phyloP scores from a whole-genome alignment of 2,113 vertebrate species.

The Seriola rivoliana region DNA sequence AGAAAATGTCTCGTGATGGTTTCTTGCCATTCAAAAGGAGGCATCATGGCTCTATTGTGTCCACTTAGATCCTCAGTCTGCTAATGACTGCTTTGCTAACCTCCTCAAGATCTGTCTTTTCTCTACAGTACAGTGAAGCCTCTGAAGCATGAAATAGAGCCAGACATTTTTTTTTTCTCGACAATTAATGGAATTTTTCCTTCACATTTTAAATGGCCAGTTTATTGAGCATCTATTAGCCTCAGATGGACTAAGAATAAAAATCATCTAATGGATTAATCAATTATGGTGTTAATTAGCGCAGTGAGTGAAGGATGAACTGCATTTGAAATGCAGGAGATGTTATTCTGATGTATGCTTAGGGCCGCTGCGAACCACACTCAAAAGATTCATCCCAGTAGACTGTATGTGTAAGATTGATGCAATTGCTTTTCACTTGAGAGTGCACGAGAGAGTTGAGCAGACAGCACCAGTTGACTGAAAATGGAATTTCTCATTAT shows the following conservation, averaged over 20 bases:
- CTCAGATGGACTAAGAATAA: not conserved
- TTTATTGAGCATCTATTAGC: constrained; percentile 11
- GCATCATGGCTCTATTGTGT: not conserved
- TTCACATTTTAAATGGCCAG: not conserved
- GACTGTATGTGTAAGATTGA: constrained; percentile 20
- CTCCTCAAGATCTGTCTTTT: constrained; percentile 53
- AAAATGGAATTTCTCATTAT: constrained; percentile 66
- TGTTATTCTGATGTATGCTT: constrained; percentile 14
- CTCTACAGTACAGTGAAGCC: constrained; percentile 46
- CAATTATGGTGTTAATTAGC: constrained; percentile 23
- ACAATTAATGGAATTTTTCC: not conserved
- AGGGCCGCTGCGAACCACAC: not conserved
- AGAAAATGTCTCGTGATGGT: not conserved
- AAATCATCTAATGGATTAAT: constrained; percentile 35
- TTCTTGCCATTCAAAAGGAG: not conserved
- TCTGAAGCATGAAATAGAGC: constrained; percentile 58
- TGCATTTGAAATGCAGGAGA: not conserved
- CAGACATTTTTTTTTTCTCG: constrained; percentile 33
- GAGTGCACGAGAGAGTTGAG: not conserved
- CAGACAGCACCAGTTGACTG: constrained; percentile 36
- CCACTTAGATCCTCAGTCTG: constrained; percentile 35
- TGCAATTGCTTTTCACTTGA: constrained; percentile 35
- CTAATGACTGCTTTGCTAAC: constrained; percentile 64
- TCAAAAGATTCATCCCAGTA: constrained; percentile 21
- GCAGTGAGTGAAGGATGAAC: not conserved